phyloP scores from a whole-genome alignment of 2,797 vertebrate species.

The Manis javanica region DNA sequence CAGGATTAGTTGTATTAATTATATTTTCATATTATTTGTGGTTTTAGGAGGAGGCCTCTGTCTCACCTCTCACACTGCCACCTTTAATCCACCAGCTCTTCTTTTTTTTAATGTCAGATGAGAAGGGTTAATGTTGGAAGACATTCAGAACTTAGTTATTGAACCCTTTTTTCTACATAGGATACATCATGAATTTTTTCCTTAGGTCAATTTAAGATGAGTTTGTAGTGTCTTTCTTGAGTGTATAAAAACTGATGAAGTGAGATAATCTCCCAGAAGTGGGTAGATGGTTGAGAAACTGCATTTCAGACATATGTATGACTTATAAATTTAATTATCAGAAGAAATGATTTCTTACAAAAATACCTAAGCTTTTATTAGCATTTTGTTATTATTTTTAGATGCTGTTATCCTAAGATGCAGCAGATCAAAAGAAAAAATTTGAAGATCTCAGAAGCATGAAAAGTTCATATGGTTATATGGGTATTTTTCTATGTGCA shows the following conservation, averaged over 20 bases:
- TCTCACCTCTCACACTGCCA: too few relatives aligned
- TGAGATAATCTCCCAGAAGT: not conserved
- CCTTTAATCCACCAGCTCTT: too few relatives aligned
- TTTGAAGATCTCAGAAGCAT: conserved; percentile 32
- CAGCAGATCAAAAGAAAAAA: conserved; percentile 46
- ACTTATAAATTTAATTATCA: conserved; percentile 9
- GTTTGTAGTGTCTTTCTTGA: conserved; percentile 11
- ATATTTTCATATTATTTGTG: too few relatives aligned
- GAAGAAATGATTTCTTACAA: not conserved
- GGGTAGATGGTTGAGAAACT: not conserved
- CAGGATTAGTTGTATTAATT: too few relatives aligned
- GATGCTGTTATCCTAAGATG: not conserved
- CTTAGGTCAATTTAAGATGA: conserved; percentile 40
- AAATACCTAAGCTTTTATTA: not conserved
- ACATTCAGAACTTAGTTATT: not conserved
- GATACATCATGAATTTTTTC: not conserved
- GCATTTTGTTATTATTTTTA: conserved; percentile 12
- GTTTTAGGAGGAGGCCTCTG: too few relatives aligned
- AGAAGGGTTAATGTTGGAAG: not conserved
- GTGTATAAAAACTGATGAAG: not conserved
- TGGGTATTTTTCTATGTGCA: conserved; percentile 15
- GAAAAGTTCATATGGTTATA: conserved; percentile 12
- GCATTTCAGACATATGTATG: not conserved
- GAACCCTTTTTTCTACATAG: not conserved
- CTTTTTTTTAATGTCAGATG: not conserved